Conservation (phyloP, 2,888 invertebrate species). For the Dione juno region DNA sequence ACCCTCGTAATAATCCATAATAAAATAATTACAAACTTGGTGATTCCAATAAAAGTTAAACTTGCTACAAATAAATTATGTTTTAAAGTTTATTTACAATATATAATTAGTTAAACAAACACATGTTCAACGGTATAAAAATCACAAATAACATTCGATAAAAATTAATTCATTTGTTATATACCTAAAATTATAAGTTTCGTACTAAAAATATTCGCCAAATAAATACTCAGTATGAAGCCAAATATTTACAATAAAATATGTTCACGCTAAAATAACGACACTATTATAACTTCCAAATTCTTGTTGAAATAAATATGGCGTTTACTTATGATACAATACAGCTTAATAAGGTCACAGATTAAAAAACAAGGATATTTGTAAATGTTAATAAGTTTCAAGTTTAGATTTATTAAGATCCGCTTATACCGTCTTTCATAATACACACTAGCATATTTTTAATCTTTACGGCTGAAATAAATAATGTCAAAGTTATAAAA, state of each 20-base stretch:
- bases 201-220: background rate
- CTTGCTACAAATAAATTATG: background rate
- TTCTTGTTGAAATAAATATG: slow-evolving; percentile 48
- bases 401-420: no score
- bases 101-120: slow-evolving; percentile 11
- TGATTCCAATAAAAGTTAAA: background rate
- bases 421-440: no score
- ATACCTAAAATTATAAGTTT: background rate
- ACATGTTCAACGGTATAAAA: slow-evolving; percentile 12
- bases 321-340: slow-evolving; percentile 57
- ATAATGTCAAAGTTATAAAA: no score
- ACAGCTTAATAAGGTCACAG: background rate
- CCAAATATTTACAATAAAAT: background rate
- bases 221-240: background rate
- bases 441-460: no score
- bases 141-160: slow-evolving; percentile 9
- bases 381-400: background rate
- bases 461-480: no score
- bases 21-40: background rate
- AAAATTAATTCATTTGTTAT: background rate
- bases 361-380: background rate
- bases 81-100: background rate
- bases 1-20: background rate
- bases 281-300: slow-evolving; percentile 5
- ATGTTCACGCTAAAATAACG: background rate